Evolutionary conservation across 2,113 vertebrate genomes (phyloP).

Genomic region (Ploceus nigricollis): DNA sequence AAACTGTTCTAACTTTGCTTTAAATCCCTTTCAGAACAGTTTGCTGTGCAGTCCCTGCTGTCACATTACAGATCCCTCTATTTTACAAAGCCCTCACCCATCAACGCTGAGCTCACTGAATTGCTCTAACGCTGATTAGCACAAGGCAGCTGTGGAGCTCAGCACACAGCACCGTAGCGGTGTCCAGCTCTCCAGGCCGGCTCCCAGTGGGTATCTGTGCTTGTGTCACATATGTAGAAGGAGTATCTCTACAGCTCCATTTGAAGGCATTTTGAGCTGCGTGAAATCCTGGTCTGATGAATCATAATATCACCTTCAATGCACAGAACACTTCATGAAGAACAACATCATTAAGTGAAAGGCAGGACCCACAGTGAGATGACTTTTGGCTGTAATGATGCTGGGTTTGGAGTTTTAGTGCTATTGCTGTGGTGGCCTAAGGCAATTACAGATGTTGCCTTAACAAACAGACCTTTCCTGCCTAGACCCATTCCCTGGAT

Average conservation of each 20-base stretch:
- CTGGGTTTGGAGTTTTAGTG: not conserved
- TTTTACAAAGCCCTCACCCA: not conserved
- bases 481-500: not conserved
- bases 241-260: not conserved
- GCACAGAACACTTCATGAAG: not conserved
- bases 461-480: not conserved
- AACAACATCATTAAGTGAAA: not conserved
- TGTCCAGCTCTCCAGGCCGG: not conserved
- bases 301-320: not conserved
- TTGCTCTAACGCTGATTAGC: not conserved
- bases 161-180: fast-evolving
- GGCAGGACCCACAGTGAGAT: not conserved
- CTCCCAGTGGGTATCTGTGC: not conserved
- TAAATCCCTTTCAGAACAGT: not conserved
- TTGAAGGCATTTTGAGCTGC: not conserved
- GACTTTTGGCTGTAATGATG: not conserved
- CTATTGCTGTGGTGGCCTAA: not conserved
- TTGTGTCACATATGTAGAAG: not conserved
- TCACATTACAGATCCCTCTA: not conserved
- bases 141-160: fast-evolving
- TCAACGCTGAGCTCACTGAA: fast-evolving
- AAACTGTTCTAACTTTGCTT: not conserved
- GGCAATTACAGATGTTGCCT: not conserved
- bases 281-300: not conserved
- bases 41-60: not conserved